phyloP scores from a whole-genome alignment of 2,113 vertebrate species.

The Sclerurus mexicanus region DNA sequence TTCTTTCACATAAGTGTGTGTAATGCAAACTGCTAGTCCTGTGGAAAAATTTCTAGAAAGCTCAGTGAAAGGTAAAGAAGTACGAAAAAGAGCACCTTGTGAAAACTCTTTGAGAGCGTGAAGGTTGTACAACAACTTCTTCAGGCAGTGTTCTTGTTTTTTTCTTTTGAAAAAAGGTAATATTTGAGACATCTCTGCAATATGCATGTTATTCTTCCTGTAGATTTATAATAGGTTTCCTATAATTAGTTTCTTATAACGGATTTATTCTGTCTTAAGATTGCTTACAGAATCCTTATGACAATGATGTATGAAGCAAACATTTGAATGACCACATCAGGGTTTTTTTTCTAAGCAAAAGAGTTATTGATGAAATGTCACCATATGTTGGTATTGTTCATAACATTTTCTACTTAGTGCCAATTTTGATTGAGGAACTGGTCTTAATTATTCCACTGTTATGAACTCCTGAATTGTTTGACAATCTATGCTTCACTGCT shows the following conservation, averaged over 20 bases:
- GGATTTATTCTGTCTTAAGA: not conserved
- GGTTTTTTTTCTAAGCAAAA: constrained; percentile 28
- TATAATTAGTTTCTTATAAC: not conserved
- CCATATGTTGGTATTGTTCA: constrained; percentile 21
- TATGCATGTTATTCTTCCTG: not conserved
- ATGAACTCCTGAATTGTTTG: not conserved
- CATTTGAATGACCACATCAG: not conserved
- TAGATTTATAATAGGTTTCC: not conserved
- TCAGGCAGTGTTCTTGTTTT: not conserved
- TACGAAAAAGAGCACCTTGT: not conserved
- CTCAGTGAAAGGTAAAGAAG: not conserved
- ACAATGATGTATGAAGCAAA: not conserved
- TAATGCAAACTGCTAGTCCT: not conserved
- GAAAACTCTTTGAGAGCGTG: not conserved
- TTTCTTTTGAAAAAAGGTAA: not conserved
- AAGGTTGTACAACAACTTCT: not conserved
- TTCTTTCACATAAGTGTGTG: not conserved
- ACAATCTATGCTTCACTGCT: not conserved
- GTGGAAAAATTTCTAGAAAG: not conserved
- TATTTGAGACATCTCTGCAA: not conserved
- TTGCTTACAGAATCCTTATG: not conserved
- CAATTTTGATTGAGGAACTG: not conserved
- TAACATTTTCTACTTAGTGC: not conserved
- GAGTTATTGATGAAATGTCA: constrained; percentile 64
- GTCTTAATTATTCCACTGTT: not conserved